A percentile compares a stretch with the other conserved stretches of the same genome.
These are phyloP conservation scores for Epirrita christyi DNA, from an alignment of 2,888 invertebrate genomes.

Conservation along the genomic window DNA sequence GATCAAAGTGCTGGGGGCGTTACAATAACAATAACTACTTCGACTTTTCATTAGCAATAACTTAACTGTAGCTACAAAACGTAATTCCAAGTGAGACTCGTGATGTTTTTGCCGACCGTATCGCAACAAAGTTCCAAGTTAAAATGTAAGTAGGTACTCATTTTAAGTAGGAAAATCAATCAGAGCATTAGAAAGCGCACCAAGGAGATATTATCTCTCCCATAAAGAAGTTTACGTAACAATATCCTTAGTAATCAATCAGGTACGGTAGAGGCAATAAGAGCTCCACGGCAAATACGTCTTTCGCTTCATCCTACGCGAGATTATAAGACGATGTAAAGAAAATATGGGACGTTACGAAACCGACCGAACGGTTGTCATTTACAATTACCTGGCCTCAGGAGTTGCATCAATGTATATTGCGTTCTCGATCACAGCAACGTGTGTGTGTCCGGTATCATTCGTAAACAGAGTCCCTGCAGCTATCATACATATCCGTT, in stretches of 20 bases:
- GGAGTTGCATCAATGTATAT: conserved; percentile 63
- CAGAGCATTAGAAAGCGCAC: conserved; percentile 39
- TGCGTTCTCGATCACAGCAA: conserved; percentile 53
- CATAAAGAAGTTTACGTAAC: conserved; percentile 54
- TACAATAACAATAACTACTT: conserved; percentile 63
- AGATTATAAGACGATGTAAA: conserved; percentile 52
- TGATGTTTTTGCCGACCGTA: conserved; percentile 46
- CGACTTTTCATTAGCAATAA: conserved; percentile 77
- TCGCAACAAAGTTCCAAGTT: conserved; percentile 41
- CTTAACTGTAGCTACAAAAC: conserved; percentile 59
- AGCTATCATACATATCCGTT: conserved; percentile 60
- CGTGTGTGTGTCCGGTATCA: conserved; percentile 64
- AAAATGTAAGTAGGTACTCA: conserved; percentile 41
- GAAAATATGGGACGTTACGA: conserved; percentile 62
- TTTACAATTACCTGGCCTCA: conserved; percentile 58
- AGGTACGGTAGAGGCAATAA: conserved; percentile 50
- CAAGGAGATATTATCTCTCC: conserved; percentile 44
- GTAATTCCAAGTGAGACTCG: conserved; percentile 49
- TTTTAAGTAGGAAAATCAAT: conserved; percentile 48
- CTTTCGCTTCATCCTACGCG: conserved; percentile 48
- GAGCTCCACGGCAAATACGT: conserved; percentile 51
- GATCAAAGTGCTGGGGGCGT: conserved; percentile 55
- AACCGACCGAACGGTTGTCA: conserved; percentile 59
- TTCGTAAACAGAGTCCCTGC: conserved; percentile 60
- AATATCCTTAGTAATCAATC: conserved; percentile 69